Evolutionary conservation across 2,797 vertebrate species (phyloP), one percentile per base, ranked within the genome.

Genomic region (Otus scops): DNA sequence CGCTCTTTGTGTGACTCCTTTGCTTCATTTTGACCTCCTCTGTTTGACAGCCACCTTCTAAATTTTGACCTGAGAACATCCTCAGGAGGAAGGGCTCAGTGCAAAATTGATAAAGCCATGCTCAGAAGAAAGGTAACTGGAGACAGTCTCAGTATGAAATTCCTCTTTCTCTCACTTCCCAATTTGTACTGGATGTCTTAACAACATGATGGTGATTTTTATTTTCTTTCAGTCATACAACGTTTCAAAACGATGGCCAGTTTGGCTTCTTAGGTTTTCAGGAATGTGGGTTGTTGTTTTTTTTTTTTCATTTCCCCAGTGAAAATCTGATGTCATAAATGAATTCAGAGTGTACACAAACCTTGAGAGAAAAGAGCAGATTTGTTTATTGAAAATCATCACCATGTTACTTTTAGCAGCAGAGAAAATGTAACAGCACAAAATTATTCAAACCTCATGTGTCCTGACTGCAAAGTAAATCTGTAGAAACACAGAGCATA

Each of bases 371-470:
- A 77, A 85, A 70, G 41, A 83, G 56, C 85, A 88, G 60, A 80
- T 91, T 70, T 92, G 59, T 91, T 95, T 91, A 67, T 77, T 74
- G 64, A 77, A 91, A 67, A 89, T 79, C 74, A 63, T 87, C 43
- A 67, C 70, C 7, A 3, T 19, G 34, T 48, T 93, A 76, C 50
- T 51, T 88, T 59, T 61, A 60, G 78, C 6, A 5, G 45, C 77
- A 87, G 45, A 67, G 30, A 69, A 93, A 65, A 69, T 38, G 34
- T 73, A 59, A 82, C 2, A 6, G 47, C 87, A 89, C 51, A 85
- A 88, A 83, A 93, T 77, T 2, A 83, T 85, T 93, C 60, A 83
- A 90, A 39, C 32, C 71, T 56, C 56, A 4, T 45, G 75, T 70
- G 64, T 70, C 63, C 60, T 87, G 67, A 88, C 65, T 92, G 78